Percentiles rank a stretch among this genome's conserved stretches.
These are phyloP conservation scores for Mastomys coucha DNA, from an alignment of 2,113 vertebrate species.

Conservation along the genomic window DNA sequence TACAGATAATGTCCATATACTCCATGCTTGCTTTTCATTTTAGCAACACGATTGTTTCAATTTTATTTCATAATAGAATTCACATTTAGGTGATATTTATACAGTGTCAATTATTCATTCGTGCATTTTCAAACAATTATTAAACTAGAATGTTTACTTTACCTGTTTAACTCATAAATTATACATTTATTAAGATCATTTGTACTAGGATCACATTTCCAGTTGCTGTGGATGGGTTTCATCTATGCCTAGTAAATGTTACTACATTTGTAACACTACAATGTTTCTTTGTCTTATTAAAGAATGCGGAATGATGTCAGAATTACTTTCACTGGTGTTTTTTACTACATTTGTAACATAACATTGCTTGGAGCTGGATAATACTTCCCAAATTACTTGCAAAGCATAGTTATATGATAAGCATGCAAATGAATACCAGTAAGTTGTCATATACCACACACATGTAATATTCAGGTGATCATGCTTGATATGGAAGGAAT, in stretches of 20 bases:
- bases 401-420: not conserved
- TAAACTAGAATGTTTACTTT: not conserved
- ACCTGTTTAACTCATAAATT: not conserved
- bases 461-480: not conserved
- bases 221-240: not conserved
- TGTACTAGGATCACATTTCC: not conserved
- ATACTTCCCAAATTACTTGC: not conserved
- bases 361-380: not conserved
- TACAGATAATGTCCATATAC: not conserved
- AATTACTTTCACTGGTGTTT: not conserved
- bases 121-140: not conserved
- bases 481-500: not conserved
- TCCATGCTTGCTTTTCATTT: not conserved
- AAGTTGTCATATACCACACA: not conserved
- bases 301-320: not conserved
- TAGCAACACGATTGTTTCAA: not conserved
- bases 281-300: not conserved
- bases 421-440: not conserved
- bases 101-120: not conserved
- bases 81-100: not conserved
- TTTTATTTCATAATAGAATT: constrained; percentile 3
- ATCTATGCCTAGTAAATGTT: not conserved
- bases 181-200: not conserved
- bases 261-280: not conserved
- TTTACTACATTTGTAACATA: not conserved